Base-by-base conservation (phyloP, 1,140 invertebrate species). In the Portunus trituberculatus region DNA sequence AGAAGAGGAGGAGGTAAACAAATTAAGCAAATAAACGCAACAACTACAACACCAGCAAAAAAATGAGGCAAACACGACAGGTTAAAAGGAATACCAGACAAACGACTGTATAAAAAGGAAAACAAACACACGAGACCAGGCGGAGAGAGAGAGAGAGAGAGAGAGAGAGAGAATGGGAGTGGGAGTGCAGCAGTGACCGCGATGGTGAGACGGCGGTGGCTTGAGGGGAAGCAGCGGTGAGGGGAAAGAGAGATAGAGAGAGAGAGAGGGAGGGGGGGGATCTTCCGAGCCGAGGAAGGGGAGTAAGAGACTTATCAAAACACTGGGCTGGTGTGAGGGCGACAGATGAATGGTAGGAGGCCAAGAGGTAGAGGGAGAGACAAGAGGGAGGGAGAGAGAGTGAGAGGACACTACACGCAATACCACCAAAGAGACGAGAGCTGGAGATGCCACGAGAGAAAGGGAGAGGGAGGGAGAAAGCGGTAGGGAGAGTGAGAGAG, bases 291-390 rank as follows among this genome's bases (percentile, higher is more conserved):
- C 39, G 39, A 76, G 67, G 67, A 8, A n/a, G 25, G 20, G 67
- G 67, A 76, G 67, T n/a, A 76, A 76, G n/a, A 76, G 67, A 76
- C 67, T 76, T 76, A 76, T 76, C 67, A 76, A 76, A 76, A 76
- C 67, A 76, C 20, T 76, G 67, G 67, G 52, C 16, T 59, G 52
- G 52, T 59, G 52, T 59, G 52, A 59, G 52, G 52, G 52, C 52
- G 52, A 59, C 52, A 59, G 52, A 59, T 59, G 52, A 59, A 59
- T 59, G 52, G 52, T 59, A 59, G 52, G 52, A 91, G 59, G 82
- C 29, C 67, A 20, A 83, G 91, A 92, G 91, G 39, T 14, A 84
- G 76, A 93, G 76, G 83, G 91, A 93, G 91, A 84, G 67, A 84
- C 28, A 92, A 14, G 46, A 52, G 89, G 46, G 87, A 89, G 87